Base-by-base conservation (phyloP, 2,797 vertebrate species). In the Pempheris klunzingeri region DNA sequence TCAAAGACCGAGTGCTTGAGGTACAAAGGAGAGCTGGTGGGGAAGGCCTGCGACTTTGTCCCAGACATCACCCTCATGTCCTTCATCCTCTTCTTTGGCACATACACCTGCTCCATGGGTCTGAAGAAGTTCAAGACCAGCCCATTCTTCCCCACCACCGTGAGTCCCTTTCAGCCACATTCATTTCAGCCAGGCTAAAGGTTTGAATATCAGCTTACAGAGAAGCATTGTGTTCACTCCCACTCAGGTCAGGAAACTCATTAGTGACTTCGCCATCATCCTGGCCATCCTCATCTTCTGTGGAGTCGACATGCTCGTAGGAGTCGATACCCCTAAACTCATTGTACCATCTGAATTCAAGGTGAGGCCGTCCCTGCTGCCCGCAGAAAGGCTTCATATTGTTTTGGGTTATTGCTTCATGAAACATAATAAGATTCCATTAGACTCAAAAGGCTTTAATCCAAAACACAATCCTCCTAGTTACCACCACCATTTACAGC, bases 81-180 rank as follows among this genome's bases (percentile, higher is more conserved):
- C 70, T 97, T 97, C 82, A 99, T 99, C 88, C 95, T 99, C 61
- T 99, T 99, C 91, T 91, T 99, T 11, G 98, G 98, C 81, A 99
- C 98, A 17, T 99, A 99, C 89, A 96, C 97, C 61, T 97, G 96
- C 86, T 99, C 98, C 66, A 99, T 99, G 98, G 92, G 95, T 90
- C 94, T 99, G 88, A 99, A 99, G 93, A 98, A 99, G 88, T 99
- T 99, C 93, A 99, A 99, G 95, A 96, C 94, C 78, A 99, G 98
- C 82, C 96, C 93, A 0, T 99, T 97, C 80, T 99, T 99, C 86
- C 98, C 98, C 73, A 99, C 98, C 36, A 98, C 93, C 1, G 98
- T 99, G 91, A 97, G 97, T 95, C 55, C 20, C 50, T 2, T 0
- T 3, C 50, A 13, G 4, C 7, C 11, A 3, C 54, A 4, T 24